Evolutionary conservation across 1,140 invertebrate species (phyloP).

Genomic region (Anastatus disparis): DNA sequence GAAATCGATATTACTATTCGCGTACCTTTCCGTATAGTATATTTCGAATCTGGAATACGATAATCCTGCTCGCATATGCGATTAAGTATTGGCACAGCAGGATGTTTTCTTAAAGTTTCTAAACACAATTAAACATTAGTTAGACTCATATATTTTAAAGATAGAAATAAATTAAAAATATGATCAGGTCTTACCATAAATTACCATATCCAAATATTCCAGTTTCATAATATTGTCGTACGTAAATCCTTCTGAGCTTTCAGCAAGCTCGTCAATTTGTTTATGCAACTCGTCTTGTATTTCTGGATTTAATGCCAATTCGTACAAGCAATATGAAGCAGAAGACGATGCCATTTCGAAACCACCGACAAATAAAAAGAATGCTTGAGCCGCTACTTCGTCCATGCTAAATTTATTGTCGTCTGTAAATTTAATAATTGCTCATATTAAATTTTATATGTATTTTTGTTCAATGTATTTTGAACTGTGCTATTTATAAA

Average conservation of each 20-base stretch:
- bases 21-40: constrained; percentile 48
- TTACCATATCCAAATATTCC: constrained; percentile 59
- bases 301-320: no score
- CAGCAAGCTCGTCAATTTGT: constrained; percentile 50
- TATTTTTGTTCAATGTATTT: neutral
- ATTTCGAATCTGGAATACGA: constrained; percentile 51
- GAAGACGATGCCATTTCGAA: constrained; percentile 48
- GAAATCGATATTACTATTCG: constrained; percentile 47
- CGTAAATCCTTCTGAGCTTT: constrained; percentile 46
- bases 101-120: constrained; percentile 65
- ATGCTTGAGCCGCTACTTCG: constrained; percentile 45
- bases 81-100: constrained; percentile 58
- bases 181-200: constrained; percentile 40
- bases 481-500: neutral
- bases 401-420: constrained; percentile 30
- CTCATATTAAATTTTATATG: neutral
- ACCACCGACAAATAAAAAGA: constrained; percentile 49
- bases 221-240: constrained; percentile 60
- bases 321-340: constrained; percentile 50
- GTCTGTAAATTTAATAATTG: neutral
- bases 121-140: neutral
- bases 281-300: constrained; percentile 53
- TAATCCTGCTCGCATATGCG: constrained; percentile 60
- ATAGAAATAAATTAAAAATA: neutral
- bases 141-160: neutral